Evolutionary conservation across 2,113 vertebrate species (phyloP), one percentile per base, ranked within the genome.

Genomic region (Mesoclemmys tuberculata): DNA sequence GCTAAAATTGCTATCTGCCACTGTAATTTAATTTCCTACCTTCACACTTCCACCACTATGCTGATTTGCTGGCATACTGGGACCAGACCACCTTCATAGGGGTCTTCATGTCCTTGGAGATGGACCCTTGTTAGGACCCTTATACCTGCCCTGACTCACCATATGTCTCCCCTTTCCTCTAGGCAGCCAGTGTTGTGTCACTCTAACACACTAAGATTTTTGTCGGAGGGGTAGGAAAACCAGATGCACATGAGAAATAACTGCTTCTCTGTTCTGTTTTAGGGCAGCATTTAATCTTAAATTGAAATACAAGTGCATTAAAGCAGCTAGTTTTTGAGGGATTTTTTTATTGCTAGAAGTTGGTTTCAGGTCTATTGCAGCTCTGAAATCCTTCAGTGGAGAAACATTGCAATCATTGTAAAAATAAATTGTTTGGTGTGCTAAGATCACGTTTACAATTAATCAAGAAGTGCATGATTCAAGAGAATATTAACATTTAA

Each of bases 331-430:
- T 2, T 96, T 89, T 88, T 80, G 78, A 75, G 41, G 11, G 51
- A 55, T 21, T 84, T 75, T 91, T 98, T 99, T 99, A 99, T 99
- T 98, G 98, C 98, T 98, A 98, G 98, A 98, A 93, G 96, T 95
- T 74, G 94, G 90, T 88, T 97, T 96, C 74, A 97, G 96, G 92
- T 95, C 98, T 98, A 98, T 97, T 97, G 97, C 96, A 97, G 97
- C 96, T 98, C 85, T 85, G 87, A 95, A 97, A 94, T 92, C 96
- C 97, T 19, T 82, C 85, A 90, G 97, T 96, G 97, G 98, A 97
- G 97, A 96, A 97, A 93, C 77, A 97, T 97, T 92, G 93, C 93
- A 83, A 95, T 93, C 82, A 84, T 95, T 35, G 88, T 94, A 94
- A 96, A 98, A 98, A 97, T 93, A 97, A 71, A 98, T 94, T 91